These are phyloP conservation scores for Panzeria rudis DNA, from an alignment of 2,888 invertebrate species.

Conservation along the genomic window DNA sequence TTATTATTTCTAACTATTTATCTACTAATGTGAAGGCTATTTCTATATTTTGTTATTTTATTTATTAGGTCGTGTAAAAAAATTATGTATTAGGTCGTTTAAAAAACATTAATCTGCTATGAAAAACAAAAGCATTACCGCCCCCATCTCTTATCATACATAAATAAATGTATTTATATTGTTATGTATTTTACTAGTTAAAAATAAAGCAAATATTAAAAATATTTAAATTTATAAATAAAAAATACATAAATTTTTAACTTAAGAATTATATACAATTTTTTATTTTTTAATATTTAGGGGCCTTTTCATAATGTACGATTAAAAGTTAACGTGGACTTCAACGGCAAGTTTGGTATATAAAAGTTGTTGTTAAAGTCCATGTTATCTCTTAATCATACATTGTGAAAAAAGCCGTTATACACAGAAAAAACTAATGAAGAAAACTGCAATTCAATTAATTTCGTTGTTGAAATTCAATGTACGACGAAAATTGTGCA, in stretches of 20 bases:
- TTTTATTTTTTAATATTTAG: slow-evolving; percentile 6
- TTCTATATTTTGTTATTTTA: slow-evolving; percentile 6
- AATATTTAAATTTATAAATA: slow-evolving; percentile 34
- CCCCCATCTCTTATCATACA: slow-evolving; percentile 27
- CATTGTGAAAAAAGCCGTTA: too few relatives aligned
- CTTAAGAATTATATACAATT: slow-evolving; percentile 22
- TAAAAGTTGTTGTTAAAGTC: too few relatives aligned
- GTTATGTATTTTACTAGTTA: slow-evolving; percentile 64
- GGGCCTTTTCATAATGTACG: too few relatives aligned
- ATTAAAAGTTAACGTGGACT: too few relatives aligned
- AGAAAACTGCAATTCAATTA: too few relatives aligned
- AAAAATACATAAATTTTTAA: slow-evolving; percentile 11
- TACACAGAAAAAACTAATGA: too few relatives aligned
- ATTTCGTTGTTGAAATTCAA: too few relatives aligned
- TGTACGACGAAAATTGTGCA: too few relatives aligned
- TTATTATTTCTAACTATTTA: slow-evolving; percentile 26
- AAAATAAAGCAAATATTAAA: slow-evolving; percentile 26
- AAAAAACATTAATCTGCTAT: slow-evolving; percentile 28
- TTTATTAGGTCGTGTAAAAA: slow-evolving; percentile 19
- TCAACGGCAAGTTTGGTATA: too few relatives aligned
- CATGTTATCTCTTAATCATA: too few relatives aligned
- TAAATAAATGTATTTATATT: slow-evolving; percentile 57
- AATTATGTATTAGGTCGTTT: slow-evolving; percentile 6
- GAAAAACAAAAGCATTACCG: slow-evolving; percentile 11
- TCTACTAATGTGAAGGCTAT: slow-evolving; percentile 49